Base-by-base conservation (phyloP, 2,888 invertebrate genomes). In the Lithosia quadra region DNA sequence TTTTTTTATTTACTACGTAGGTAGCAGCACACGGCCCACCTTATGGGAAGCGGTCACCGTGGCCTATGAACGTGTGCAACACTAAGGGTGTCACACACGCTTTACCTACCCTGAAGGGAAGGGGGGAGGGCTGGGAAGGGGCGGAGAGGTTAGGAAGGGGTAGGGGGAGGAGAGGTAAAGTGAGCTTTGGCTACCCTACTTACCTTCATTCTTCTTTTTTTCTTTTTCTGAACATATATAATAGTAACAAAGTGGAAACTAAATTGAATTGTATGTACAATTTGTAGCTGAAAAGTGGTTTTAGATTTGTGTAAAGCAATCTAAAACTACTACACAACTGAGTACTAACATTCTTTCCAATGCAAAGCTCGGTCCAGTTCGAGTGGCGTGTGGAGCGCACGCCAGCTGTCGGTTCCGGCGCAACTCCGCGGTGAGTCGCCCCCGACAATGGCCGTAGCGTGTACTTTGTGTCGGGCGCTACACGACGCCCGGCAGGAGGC, bases 291-390 rank as follows among this genome's bases (percentile, higher is more conserved):
- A 13, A 56, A 0, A 56, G 56, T 15, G 24, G 28, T 3, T 49
- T 49, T 15, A 56, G 56, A 24, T 22, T 66, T 55, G 49, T 36
- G n/a, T 39, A 39, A 60, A 28, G 7, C 34, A 65, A 57, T 69
- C 43, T 59, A 62, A 65, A 65, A 59, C 56, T 63, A 63, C 28
- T 65, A 60, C 69, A 67, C 57, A 72, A 49, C 58, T 68, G 34
- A 15, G 59, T 61, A 73, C 58, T 62, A 67, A 34, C 63, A 0
- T 53, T 24, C 65, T 77, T 63, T 77, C 63, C 72, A 70, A 77
- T 78, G 63, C 57, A 62, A 66, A 68, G 68, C 67, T 68, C 21
- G 53, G 64, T 64, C 56, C 60, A 56, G 66, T 21, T 15, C 55
- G 63, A 21, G 60, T 28, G 33, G 28, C 49, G 67, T 49, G 43